Evolutionary conservation across 2,888 invertebrate genomes (phyloP).

Genomic region (Odiellus spinosus): DNA sequence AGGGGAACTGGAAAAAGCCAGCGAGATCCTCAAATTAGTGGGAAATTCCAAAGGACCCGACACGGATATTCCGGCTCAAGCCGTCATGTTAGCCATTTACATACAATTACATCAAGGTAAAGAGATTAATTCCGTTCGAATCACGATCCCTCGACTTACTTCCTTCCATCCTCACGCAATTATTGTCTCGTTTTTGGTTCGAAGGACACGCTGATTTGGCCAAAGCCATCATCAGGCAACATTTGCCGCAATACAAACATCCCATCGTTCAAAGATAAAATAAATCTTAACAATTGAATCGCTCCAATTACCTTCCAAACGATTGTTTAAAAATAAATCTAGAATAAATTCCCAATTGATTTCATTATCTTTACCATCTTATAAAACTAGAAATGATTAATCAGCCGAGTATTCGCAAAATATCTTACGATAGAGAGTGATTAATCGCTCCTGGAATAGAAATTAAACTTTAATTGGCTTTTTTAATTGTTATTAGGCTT

Average conservation of each 20-base stretch:
- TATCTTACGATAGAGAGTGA: no score
- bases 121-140: conserved; percentile 41
- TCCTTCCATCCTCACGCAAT: not conserved
- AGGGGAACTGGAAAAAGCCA: conserved; percentile 53
- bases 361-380: no score
- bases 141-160: not conserved
- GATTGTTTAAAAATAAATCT: no score
- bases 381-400: no score
- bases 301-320: no score
- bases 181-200: not conserved
- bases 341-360: no score
- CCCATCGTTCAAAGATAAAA: no score
- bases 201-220: not conserved
- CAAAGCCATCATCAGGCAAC: not conserved
- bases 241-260: not conserved
- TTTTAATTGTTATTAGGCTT: no score
- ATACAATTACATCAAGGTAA: conserved; percentile 47
- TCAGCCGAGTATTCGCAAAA: no score
- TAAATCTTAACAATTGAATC: no score
- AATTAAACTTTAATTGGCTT: no score
- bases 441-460: no score
- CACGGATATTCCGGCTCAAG: conserved; percentile 41
- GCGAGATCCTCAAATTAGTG: conserved; percentile 33
- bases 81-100: conserved; percentile 46
- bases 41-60: not conserved